phyloP scores from a whole-genome alignment of 1,140 invertebrate genomes.

The Tetragnatha versicolor region DNA sequence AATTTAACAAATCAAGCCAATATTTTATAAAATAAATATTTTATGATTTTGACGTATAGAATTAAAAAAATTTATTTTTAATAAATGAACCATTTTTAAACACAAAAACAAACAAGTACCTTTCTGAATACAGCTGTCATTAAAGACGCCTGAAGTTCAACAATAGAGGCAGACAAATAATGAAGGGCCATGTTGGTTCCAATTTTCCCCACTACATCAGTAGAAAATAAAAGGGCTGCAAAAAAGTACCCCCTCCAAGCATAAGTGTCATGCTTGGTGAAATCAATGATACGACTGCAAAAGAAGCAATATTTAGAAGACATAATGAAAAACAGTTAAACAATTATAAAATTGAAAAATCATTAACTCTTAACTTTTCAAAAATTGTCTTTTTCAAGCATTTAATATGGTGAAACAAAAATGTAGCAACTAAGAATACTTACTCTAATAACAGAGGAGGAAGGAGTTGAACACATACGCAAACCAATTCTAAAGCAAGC shows the following conservation, averaged over 20 bases:
- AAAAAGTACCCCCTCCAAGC: conserved; percentile 27
- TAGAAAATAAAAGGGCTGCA: background rate
- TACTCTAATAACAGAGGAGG: conserved; percentile 27
- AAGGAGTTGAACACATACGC: background rate
- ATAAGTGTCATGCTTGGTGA: conserved; percentile 9
- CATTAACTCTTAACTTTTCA: background rate
- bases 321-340: background rate
- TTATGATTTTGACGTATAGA: background rate
- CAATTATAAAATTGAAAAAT: background rate
- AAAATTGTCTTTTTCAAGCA: background rate
- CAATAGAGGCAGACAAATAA: background rate
- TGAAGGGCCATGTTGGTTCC: background rate
- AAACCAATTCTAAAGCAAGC: background rate
- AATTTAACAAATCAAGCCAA: background rate
- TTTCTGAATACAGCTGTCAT: conserved; percentile 94
- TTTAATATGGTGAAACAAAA: background rate
- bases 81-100: background rate
- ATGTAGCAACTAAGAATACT: background rate
- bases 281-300: conserved; percentile 35
- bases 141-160: conserved; percentile 82
- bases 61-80: background rate
- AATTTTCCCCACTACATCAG: conserved; percentile 22
- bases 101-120: conserved; percentile 61
- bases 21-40: background rate
- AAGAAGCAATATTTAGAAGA: background rate